These are phyloP conservation scores for Chiloscyllium plagiosum DNA, from an alignment of 2,113 vertebrate genomes.

Conservation along the genomic window DNA sequence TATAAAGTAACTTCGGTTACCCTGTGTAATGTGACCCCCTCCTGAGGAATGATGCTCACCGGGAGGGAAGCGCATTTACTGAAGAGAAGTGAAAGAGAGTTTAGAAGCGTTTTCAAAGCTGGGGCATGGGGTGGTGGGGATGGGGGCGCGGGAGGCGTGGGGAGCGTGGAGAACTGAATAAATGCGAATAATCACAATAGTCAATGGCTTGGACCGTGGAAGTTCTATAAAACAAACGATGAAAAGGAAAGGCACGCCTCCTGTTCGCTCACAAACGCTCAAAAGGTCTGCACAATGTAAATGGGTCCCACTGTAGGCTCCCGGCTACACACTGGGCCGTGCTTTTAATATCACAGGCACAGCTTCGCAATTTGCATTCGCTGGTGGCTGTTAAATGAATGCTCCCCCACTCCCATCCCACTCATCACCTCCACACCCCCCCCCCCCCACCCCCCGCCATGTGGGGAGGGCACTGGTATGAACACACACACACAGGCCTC, in stretches of 20 bases:
- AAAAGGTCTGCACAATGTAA: neutral
- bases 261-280: slow-evolving; percentile 4
- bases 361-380: neutral
- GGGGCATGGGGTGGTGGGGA: neutral
- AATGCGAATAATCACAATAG: neutral
- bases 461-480: too few species aligned
- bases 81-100: neutral
- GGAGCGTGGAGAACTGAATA: too few species aligned
- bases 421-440: too few species aligned
- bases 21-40: neutral
- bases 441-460: too few species aligned
- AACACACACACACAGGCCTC: neutral
- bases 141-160: too few species aligned
- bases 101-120: neutral
- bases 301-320: neutral
- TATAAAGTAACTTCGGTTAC: neutral
- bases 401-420: too few species aligned
- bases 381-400: neutral
- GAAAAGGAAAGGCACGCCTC: neutral
- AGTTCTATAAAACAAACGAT: neutral
- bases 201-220: neutral
- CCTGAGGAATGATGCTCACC: neutral
- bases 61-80: neutral
- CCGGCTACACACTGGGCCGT: neutral
- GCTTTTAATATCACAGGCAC: neutral